Base-by-base conservation (phyloP, 2,888 invertebrate genomes). In the Chrysomela aeneicollis region DNA sequence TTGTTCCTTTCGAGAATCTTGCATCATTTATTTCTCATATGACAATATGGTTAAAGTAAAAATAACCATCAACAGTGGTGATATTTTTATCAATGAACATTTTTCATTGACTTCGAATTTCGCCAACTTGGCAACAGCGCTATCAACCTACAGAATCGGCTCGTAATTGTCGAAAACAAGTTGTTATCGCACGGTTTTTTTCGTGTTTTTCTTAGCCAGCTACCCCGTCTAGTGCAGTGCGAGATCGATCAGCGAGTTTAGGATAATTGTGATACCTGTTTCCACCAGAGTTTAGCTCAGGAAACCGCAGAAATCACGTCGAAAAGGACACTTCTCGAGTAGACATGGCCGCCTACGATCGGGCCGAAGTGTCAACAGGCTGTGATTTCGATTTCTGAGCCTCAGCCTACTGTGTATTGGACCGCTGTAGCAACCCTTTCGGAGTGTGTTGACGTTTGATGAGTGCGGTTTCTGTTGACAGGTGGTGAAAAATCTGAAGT, bases 121-220 rank as follows among this genome's bases (percentile, higher is more conserved):
- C 4, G 1, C 4, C n/a, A 35, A 50, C 35, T 18, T 50, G 59
- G 59, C 59, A 59, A 59, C 59, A 35, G 12, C 21, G 59, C 35
- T 32, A 37, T 58, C 61, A 66, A 60, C 55, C 61, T 51, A 75
- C 78, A 85, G 86, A 86, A 85, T 84, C 85, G 84, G 84, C 86
- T 85, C 86, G 86, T 85, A 86, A 85, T 83, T 84, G 86, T 85
- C 84, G 84, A 85, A 84, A 84, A 83, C 84, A 84, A 84, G 83
- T 85, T 84, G 85, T 86, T 62, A 55, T 85, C 84, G 84, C 83
- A 84, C 82, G 84, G 84, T 66, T 68, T 71, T 71, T 52, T 85
- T 85, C 84, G 84, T 83, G 85, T 85, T 86, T 26, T 67, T 66
- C 70, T 74, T 74, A 74, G 54, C 65, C 69, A 73, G 74, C 61